phyloP scores from a whole-genome alignment of 2,888 invertebrate genomes.

The Steinernema scapterisci region DNA sequence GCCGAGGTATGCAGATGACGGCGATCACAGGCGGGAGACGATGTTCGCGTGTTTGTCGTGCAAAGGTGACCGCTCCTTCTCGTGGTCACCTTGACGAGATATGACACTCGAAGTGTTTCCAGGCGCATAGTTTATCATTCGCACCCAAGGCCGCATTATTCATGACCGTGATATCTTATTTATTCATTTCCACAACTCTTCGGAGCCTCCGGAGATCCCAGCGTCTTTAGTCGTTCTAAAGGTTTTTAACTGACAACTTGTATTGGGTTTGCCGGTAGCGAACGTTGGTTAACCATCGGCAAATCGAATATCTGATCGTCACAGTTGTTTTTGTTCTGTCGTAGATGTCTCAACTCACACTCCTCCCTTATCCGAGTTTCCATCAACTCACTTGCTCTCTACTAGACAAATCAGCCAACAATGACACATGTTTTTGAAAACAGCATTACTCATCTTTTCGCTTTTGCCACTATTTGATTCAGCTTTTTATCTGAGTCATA shows the following conservation, averaged over 20 bases:
- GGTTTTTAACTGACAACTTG: too few species aligned
- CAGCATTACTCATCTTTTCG: too few species aligned
- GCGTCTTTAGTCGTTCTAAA: too few species aligned
- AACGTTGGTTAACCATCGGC: too few species aligned
- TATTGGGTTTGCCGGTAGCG: too few species aligned
- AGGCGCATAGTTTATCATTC: background rate
- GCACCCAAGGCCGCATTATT: background rate
- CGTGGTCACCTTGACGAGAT: background rate
- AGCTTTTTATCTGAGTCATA: background rate
- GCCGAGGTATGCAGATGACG: background rate
- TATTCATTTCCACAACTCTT: too few species aligned
- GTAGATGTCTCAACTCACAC: background rate
- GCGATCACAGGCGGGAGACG: background rate
- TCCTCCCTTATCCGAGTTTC: background rate
- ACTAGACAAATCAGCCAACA: background rate
- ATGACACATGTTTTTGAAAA: too few species aligned
- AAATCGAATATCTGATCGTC: slow-evolving; percentile 8
- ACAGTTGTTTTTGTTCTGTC: background rate
- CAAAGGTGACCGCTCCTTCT: background rate
- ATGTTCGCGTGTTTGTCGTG: slow-evolving; percentile 11
- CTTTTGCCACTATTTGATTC: background rate
- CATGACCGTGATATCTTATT: background rate
- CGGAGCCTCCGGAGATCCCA: too few species aligned
- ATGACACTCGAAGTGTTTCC: background rate
- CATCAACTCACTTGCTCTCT: slow-evolving; percentile 6